A percentile compares a stretch with the other conserved stretches of the same genome.
These are phyloP conservation scores for Nemapogon koenigi DNA, from an alignment of 2,888 invertebrate species.

Conservation along the genomic window DNA sequence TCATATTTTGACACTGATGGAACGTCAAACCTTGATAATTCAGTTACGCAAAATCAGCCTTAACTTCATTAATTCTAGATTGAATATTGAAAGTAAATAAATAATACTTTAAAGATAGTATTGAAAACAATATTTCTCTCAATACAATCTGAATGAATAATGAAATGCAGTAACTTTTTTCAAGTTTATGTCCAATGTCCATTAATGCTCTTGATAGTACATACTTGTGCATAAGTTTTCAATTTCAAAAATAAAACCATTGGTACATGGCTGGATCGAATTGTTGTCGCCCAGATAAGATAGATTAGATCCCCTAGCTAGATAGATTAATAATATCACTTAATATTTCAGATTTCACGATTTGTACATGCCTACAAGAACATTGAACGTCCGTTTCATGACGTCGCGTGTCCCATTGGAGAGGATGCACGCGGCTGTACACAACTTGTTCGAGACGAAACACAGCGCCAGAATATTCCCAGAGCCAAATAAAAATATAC, in stretches of 20 bases:
- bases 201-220: too few species aligned
- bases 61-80: too few species aligned
- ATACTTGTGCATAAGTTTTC: too few species aligned
- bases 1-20: too few species aligned
- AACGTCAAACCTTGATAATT: too few species aligned
- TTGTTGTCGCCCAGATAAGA: not conserved
- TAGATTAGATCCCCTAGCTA: not conserved
- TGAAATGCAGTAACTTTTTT: too few species aligned
- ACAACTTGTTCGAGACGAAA: conserved; percentile 32
- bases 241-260: not conserved
- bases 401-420: conserved; percentile 45
- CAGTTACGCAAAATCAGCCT: too few species aligned
- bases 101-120: too few species aligned
- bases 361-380: conserved; percentile 21
- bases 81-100: too few species aligned
- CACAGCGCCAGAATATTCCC: conserved; percentile 34
- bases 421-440: conserved; percentile 48
- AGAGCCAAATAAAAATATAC: conserved; percentile 17
- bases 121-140: too few species aligned
- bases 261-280: not conserved
- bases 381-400: conserved; percentile 48
- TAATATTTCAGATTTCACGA: conserved; percentile 26
- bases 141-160: too few species aligned
- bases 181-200: too few species aligned
- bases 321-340: conserved; percentile 1